A percentile compares a stretch with the other conserved stretches of the same genome.
Evolutionary conservation across 2,113 vertebrate species (phyloP).

Genomic region (Muntiacus muntjak): DNA sequence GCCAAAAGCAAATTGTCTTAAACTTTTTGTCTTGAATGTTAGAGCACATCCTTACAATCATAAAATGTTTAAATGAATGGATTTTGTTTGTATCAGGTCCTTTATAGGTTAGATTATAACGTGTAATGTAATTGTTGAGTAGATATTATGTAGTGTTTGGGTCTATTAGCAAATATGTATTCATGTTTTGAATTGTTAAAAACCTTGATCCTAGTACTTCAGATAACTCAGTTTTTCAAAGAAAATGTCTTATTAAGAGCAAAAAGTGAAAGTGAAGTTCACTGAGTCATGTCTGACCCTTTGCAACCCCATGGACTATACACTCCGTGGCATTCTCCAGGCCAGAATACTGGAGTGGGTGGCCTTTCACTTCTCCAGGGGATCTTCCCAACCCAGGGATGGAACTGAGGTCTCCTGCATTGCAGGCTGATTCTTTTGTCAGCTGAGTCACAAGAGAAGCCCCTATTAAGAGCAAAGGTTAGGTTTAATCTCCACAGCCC

Average conservation of each 20-base stretch:
- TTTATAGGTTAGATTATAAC: background rate
- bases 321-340: background rate
- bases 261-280: background rate
- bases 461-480: background rate
- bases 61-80: background rate
- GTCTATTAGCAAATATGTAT: background rate
- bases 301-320: background rate
- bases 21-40: background rate
- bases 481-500: background rate
- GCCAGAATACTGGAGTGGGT: background rate
- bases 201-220: background rate
- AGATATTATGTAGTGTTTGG: background rate
- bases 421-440: background rate
- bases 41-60: background rate
- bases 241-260: background rate
- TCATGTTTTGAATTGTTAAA: conserved; percentile 4
- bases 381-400: background rate
- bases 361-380: background rate
- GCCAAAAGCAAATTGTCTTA: background rate
- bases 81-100: background rate
- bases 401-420: background rate
- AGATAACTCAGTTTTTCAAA: background rate
- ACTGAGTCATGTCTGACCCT: background rate
- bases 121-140: background rate
- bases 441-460: background rate